These are phyloP conservation scores for Machimus atricapillus DNA, from an alignment of 2,888 invertebrate genomes.

Conservation along the genomic window DNA sequence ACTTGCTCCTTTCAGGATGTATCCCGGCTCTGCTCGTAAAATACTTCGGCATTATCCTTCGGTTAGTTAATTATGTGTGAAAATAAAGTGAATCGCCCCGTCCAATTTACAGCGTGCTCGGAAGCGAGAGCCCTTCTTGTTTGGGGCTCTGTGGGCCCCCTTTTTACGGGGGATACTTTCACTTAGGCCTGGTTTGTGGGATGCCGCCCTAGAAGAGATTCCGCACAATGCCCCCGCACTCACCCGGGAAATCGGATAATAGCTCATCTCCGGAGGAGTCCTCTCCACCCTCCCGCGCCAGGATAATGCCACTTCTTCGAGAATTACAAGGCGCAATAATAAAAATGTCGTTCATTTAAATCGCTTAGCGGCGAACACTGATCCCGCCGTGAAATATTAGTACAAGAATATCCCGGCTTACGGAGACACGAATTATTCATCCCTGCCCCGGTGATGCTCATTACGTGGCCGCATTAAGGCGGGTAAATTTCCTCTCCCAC, in stretches of 20 bases:
- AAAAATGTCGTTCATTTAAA: slow-evolving; percentile 45
- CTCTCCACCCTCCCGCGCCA: background rate
- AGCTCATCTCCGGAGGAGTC: background rate
- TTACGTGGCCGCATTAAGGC: slow-evolving; percentile 25
- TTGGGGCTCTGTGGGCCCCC: background rate
- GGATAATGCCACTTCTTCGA: background rate
- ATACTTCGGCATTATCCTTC: slow-evolving; percentile 41
- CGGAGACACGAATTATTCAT: slow-evolving; percentile 32
- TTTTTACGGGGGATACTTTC: slow-evolving; percentile 11
- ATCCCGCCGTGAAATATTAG: slow-evolving; percentile 45
- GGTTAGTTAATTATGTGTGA: slow-evolving; percentile 49
- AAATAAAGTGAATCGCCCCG: slow-evolving; percentile 45
- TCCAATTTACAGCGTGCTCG: slow-evolving; percentile 31
- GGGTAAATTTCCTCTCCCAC: slow-evolving; percentile 41
- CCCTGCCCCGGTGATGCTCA: slow-evolving; percentile 17
- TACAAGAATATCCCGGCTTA: slow-evolving; percentile 13
- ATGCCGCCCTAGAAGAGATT: background rate
- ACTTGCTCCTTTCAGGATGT: slow-evolving; percentile 25
- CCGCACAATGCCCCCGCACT: background rate
- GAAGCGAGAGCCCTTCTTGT: background rate
- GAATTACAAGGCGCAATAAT: slow-evolving; percentile 36
- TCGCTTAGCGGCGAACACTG: slow-evolving; percentile 33
- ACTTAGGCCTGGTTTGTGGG: slow-evolving; percentile 13
- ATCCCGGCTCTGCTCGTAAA: slow-evolving; percentile 26
- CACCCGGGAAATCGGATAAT: background rate